These are phyloP conservation scores for Antigone vipio DNA, from an alignment of 2,113 vertebrate species.

Conservation along the genomic window DNA sequence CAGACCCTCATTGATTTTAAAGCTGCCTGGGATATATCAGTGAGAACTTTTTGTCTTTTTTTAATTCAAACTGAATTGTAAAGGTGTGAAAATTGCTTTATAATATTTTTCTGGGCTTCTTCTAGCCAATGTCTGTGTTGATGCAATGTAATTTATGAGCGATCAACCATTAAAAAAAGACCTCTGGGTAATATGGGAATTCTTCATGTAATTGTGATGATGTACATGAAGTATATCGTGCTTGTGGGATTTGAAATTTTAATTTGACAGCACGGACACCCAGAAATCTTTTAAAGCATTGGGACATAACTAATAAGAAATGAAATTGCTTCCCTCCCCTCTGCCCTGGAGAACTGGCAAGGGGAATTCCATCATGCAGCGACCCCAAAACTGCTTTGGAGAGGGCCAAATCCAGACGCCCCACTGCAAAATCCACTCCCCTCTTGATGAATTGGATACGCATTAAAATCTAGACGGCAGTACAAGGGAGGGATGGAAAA, in stretches of 20 bases:
- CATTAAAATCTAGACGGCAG: not conserved
- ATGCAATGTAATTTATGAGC: not conserved
- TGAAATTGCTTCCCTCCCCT: not conserved
- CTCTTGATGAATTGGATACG: not conserved
- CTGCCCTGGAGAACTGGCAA: not conserved
- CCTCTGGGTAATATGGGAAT: conserved; percentile 16
- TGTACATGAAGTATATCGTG: not conserved
- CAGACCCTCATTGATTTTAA: not conserved
- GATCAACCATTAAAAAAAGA: not conserved
- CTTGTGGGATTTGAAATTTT: conserved; percentile 26
- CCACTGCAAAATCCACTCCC: not conserved
- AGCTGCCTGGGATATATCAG: not conserved
- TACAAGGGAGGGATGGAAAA: not conserved
- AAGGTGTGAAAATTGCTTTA: conserved; percentile 14
- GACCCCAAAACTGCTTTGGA: not conserved
- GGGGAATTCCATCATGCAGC: not conserved
- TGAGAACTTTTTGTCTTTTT: not conserved
- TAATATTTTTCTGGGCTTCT: not conserved
- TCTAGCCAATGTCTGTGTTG: not conserved
- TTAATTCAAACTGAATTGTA: not conserved
- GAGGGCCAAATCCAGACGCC: not conserved
- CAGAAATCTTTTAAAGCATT: not conserved
- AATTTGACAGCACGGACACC: conserved; percentile 17
- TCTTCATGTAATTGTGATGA: conserved; percentile 1
- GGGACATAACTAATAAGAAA: not conserved